A percentile compares a stretch with the other conserved stretches of the same genome.
These are phyloP conservation scores for Mormoops blainvillei DNA, from an alignment of 2,113 vertebrate genomes.

Conservation along the genomic window DNA sequence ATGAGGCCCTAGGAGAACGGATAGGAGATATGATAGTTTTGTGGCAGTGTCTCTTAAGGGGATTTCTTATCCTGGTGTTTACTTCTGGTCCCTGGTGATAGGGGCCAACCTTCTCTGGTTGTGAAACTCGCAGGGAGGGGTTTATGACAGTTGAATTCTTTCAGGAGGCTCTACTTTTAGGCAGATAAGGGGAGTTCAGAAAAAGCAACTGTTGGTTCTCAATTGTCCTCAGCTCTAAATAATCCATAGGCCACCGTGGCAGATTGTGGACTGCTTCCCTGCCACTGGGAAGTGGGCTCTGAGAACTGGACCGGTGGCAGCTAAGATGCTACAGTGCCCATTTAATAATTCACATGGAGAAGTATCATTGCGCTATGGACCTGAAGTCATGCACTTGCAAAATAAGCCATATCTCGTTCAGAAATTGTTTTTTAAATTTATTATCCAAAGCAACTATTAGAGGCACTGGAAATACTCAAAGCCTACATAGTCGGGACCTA, in stretches of 20 bases:
- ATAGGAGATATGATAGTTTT: neutral
- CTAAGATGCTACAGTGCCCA: neutral
- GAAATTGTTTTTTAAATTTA: neutral
- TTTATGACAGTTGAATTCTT: neutral
- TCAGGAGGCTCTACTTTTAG: neutral
- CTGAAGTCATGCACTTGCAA: neutral
- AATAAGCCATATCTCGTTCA: neutral
- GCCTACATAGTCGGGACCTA: neutral
- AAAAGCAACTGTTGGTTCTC: neutral
- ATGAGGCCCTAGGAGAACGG: neutral
- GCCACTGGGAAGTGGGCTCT: neutral
- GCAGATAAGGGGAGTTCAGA: neutral
- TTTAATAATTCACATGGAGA: neutral
- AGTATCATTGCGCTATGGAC: neutral
- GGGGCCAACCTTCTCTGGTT: neutral
- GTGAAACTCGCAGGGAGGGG: neutral
- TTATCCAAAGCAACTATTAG: neutral
- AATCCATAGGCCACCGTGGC: neutral
- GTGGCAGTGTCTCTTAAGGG: neutral
- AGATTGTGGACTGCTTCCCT: neutral
- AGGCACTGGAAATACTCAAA: neutral
- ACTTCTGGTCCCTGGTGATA: neutral
- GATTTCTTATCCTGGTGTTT: neutral
- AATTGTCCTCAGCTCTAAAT: neutral
- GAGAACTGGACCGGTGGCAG: neutral